These are phyloP conservation scores for Urocitellus parryii DNA, from an alignment of 2,113 vertebrate species.

Conservation along the genomic window DNA sequence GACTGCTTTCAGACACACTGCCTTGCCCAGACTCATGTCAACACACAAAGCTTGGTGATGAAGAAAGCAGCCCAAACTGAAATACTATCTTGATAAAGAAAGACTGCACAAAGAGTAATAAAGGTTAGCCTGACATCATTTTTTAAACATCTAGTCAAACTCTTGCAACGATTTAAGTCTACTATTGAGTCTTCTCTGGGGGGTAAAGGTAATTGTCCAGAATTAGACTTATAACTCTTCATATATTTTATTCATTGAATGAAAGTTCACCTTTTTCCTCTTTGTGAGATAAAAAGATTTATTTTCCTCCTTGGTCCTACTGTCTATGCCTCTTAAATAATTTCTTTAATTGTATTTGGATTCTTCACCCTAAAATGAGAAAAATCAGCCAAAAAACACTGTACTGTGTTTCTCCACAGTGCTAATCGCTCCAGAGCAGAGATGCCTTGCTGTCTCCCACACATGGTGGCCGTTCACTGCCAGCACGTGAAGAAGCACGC, in stretches of 20 bases:
- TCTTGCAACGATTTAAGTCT: not conserved
- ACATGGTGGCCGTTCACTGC: not conserved
- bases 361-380: not conserved
- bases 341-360: not conserved
- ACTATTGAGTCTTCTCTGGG: not conserved
- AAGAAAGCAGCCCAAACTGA: constrained; percentile 16
- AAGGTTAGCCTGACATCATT: not conserved
- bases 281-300: not conserved
- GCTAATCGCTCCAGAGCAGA: not conserved
- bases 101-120: not conserved
- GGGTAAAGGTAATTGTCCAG: not conserved
- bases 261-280: not conserved
- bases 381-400: not conserved
- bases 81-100: not conserved
- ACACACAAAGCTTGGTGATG: not conserved
- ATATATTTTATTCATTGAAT: not conserved
- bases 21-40: not conserved
- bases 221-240: not conserved
- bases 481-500: constrained; percentile 52
- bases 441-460: not conserved
- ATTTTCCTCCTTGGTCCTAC: not conserved
- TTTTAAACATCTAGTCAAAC: not conserved
- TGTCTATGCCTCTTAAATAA: not conserved
- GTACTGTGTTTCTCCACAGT: not conserved
- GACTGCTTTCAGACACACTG: not conserved